phyloP scores from a whole-genome alignment of 2,888 invertebrate species.

The Phyto melanocephala region DNA sequence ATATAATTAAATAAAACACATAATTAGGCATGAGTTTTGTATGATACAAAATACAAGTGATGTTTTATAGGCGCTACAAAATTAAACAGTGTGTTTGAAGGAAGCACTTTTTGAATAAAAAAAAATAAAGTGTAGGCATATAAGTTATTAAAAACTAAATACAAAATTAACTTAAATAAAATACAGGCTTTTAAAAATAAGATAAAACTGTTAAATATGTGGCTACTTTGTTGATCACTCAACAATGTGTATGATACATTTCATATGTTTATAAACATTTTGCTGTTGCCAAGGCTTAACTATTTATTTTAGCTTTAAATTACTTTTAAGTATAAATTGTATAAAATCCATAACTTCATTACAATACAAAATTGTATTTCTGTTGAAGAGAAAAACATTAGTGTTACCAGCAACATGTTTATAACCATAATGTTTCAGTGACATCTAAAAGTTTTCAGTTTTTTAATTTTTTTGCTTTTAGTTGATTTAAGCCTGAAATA shows the following conservation, averaged over 20 bases:
- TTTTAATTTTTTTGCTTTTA: not conserved
- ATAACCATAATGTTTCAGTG: not conserved
- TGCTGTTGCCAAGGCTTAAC: not conserved
- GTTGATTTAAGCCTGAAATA: not conserved
- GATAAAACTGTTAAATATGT: conserved; percentile 8
- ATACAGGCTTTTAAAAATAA: not conserved
- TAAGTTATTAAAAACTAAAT: not conserved
- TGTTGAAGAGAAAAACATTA: too few species aligned
- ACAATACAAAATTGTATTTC: not conserved
- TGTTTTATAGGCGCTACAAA: conserved; percentile 16
- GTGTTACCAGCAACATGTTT: not conserved
- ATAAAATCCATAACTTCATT: not conserved
- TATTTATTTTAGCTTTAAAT: too few species aligned
- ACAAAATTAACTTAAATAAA: not conserved
- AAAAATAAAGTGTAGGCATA: too few species aligned
- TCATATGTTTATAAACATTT: conserved; percentile 1
- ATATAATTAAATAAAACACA: conserved; percentile 20
- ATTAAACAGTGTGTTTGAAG: not conserved
- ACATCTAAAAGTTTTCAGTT: too few species aligned
- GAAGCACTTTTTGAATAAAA: conserved; percentile 55
- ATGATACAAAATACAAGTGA: conserved; percentile 63
- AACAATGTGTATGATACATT: too few species aligned
- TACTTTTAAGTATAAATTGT: too few species aligned
- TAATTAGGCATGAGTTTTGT: conserved; percentile 38
- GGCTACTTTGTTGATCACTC: not conserved